phyloP scores from a whole-genome alignment of 2,797 vertebrate species.

The Enteromius anoplus region DNA sequence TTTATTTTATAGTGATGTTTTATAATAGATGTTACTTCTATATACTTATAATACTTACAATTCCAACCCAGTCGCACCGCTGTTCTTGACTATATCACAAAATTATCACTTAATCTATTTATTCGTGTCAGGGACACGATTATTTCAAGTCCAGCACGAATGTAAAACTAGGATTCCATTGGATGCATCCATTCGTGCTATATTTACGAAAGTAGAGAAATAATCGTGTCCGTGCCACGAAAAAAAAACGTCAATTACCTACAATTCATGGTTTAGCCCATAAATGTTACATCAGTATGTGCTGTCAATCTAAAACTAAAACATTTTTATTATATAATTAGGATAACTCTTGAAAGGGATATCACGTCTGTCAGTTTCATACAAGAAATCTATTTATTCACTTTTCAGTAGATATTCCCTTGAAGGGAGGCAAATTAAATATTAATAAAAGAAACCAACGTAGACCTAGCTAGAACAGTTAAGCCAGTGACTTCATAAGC shows the following conservation, averaged over 20 bases:
- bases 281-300: neutral
- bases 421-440: neutral
- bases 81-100: too few relatives aligned
- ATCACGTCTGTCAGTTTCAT: neutral
- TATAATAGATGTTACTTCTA: neutral
- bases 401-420: neutral
- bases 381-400: conserved; percentile 5
- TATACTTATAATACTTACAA: too few relatives aligned
- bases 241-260: too few relatives aligned
- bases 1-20: neutral
- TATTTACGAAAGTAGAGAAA: too few relatives aligned
- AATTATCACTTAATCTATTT: too few relatives aligned
- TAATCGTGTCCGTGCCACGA: too few relatives aligned
- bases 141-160: too few relatives aligned
- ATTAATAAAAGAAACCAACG: neutral
- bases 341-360: neutral
- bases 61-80: too few relatives aligned
- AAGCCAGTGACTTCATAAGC: neutral
- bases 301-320: neutral
- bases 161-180: too few relatives aligned
- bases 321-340: neutral
- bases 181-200: too few relatives aligned
- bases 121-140: too few relatives aligned
- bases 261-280: neutral
- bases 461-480: neutral